Evolutionary conservation across 2,797 vertebrate genomes (phyloP), one percentile per base, ranked within the genome.

Genomic region (Oophaga sylvatica): DNA sequence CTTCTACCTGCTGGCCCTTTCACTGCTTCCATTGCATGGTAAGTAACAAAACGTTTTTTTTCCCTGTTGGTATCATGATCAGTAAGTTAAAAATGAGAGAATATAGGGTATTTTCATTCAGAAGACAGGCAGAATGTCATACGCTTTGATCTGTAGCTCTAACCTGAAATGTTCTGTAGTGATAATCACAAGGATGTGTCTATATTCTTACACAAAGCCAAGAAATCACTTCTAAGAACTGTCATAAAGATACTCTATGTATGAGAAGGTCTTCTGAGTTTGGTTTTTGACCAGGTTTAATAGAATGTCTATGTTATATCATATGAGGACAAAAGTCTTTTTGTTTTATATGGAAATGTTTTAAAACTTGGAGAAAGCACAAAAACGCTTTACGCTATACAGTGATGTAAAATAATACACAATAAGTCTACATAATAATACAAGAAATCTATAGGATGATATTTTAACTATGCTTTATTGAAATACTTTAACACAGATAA

Each of bases 11-110:
- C 75, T 63, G 26, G 53, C 29, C 19, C 35, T 63, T 84, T 41
- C 63, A 73, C 65, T 70, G 53, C 7, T 81, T 68, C 75, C 15
- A 56, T 80, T 87, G 68, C 63, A 86, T 89, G 88, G 88, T 89
- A 75, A 89, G 88, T 89, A 83, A 78, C 19, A 3, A 1, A 70
- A 31, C 13, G 45, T 85, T 1, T 62, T 41, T 83, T 8, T 45
- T 41, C 2, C 62, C 8, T 8, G 11, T 12, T 62, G 11, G 13
- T 45, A 60, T 41, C 13, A 53, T 56, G 16, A 22, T 17, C n/a
- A 17, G 2, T 45, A 45, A 84, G 56, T 62, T 75, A 9, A 16
- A 71, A 60, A 11, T 26, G 56, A 76, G 19, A 48, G 75, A 20
- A n/a, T 48, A 15, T 48, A n/a, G 12, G 12, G 22, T n/a, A 26